phyloP scores from a whole-genome alignment of 2,113 vertebrate species.

The Syngnathus typhle region DNA sequence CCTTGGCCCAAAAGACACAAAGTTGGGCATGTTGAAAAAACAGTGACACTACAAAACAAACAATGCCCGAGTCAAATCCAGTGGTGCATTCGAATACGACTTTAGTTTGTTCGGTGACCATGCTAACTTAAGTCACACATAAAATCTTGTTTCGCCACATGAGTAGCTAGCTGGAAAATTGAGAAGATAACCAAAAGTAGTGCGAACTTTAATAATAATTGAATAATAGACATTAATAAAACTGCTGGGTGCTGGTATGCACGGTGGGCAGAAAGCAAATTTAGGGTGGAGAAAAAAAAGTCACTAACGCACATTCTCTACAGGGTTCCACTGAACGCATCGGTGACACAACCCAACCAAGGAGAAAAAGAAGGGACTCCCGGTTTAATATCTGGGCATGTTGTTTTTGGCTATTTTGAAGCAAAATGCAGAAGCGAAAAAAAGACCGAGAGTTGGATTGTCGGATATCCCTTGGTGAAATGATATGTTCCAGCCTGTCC shows the following conservation, averaged over 20 bases:
- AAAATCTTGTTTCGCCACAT: background rate
- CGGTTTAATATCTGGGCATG: background rate
- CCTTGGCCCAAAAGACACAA: constrained; percentile 18
- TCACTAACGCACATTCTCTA: too few species aligned
- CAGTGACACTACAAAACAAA: background rate
- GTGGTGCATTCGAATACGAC: background rate
- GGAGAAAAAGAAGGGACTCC: background rate
- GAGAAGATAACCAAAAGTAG: too few species aligned
- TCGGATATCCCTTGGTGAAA: constrained; percentile 8
- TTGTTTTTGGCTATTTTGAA: background rate
- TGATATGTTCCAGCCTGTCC: constrained; percentile 52
- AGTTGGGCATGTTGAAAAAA: constrained; percentile 18
- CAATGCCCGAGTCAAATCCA: background rate
- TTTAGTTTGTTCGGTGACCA: background rate
- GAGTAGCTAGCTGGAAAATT: too few species aligned
- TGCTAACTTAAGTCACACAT: background rate
- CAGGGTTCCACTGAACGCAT: too few species aligned
- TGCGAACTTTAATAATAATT: too few species aligned
- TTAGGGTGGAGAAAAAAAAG: too few species aligned
- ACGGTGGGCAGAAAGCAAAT: too few species aligned
- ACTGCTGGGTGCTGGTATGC: too few species aligned
- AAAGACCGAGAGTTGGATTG: background rate
- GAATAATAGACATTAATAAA: too few species aligned
- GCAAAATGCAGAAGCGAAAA: background rate
- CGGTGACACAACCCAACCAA: too few species aligned